phyloP scores from a whole-genome alignment of 2,888 invertebrate genomes.

The Drosophila quinaria region DNA sequence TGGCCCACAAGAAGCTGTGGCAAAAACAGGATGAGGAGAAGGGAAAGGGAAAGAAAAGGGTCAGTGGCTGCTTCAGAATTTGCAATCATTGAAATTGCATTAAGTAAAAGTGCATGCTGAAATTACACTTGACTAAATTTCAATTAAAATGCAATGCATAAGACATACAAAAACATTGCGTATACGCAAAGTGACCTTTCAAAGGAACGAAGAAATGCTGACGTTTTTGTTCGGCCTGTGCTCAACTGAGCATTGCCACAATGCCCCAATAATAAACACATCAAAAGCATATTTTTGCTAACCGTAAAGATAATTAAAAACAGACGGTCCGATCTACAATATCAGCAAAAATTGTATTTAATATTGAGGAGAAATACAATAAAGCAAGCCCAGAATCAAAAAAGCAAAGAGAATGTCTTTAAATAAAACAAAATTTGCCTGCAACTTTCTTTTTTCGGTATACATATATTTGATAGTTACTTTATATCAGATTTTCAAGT shows the following conservation, averaged over 20 bases:
- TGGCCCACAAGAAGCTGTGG: slow-evolving; percentile 3
- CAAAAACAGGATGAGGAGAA: background rate
- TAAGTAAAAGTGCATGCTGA: slow-evolving; percentile 48
- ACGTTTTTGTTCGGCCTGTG: slow-evolving; percentile 34
- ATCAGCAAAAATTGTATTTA: slow-evolving; percentile 5
- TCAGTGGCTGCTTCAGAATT: slow-evolving; percentile 27
- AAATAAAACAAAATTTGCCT: slow-evolving; percentile 5
- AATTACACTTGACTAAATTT: slow-evolving; percentile 71
- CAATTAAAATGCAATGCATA: slow-evolving; percentile 58
- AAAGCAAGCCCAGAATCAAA: slow-evolving; percentile 20
- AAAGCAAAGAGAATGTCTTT: background rate
- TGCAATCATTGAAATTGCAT: slow-evolving; percentile 59
- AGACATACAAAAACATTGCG: slow-evolving; percentile 45
- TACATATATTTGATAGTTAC: background rate
- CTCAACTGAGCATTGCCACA: slow-evolving; percentile 44
- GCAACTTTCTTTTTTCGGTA: too few relatives aligned
- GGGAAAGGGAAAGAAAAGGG: background rate
- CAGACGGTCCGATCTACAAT: background rate
- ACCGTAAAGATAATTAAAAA: slow-evolving; percentile 37
- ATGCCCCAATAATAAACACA: slow-evolving; percentile 34
- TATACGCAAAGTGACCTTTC: slow-evolving; percentile 45
- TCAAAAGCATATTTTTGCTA: slow-evolving; percentile 37
- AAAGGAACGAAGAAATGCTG: slow-evolving; percentile 27
- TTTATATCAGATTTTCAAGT: too few relatives aligned
- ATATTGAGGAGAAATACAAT: slow-evolving; percentile 30